phyloP scores from a whole-genome alignment of 2,888 invertebrate species.

The Brachyopa scutellaris region DNA sequence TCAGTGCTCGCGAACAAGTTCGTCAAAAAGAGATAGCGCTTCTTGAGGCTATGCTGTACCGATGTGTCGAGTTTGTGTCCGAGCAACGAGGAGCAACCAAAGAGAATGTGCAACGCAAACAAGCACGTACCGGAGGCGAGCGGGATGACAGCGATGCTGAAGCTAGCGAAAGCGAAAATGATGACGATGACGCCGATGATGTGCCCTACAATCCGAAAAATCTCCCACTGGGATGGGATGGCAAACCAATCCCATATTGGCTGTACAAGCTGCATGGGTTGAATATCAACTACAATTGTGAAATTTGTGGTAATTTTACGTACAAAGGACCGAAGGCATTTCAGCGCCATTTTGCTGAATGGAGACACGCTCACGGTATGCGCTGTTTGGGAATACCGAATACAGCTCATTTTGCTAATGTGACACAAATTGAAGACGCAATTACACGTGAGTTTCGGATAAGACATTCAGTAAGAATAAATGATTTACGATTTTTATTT shows the following conservation, averaged over 20 bases:
- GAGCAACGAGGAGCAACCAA: slow-evolving; percentile 95
- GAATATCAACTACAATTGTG: slow-evolving; percentile 99
- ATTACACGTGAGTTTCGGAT: slow-evolving; percentile 87
- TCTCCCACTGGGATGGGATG: slow-evolving; percentile 99
- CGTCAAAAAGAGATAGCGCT: slow-evolving; percentile 93
- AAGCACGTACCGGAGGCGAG: slow-evolving; percentile 97
- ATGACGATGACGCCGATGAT: slow-evolving; percentile 95
- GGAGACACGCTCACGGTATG: slow-evolving; percentile 97
- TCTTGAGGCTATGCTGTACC: slow-evolving; percentile 95
- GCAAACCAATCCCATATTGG: slow-evolving; percentile 98
- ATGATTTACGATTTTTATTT: not conserved
- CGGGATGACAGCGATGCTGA: slow-evolving; percentile 95
- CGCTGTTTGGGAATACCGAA: slow-evolving; percentile 99
- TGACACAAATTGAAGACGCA: slow-evolving; percentile 99
- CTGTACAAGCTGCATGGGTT: slow-evolving; percentile 99
- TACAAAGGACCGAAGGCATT: slow-evolving; percentile 99
- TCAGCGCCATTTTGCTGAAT: slow-evolving; percentile 98
- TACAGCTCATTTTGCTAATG: slow-evolving; percentile 99
- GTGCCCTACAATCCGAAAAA: slow-evolving; percentile 99
- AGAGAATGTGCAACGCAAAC: slow-evolving; percentile 99
- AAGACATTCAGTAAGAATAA: no score
- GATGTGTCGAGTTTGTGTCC: slow-evolving; percentile 91
- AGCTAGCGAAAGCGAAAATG: slow-evolving; percentile 89
- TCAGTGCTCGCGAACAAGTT: slow-evolving; percentile 83
- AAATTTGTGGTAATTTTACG: slow-evolving; percentile 99